Percentiles rank a stretch among this genome's conserved stretches.
Conservation (phyloP, 2,888 invertebrate genomes). For the Emmelina monodactyla region DNA sequence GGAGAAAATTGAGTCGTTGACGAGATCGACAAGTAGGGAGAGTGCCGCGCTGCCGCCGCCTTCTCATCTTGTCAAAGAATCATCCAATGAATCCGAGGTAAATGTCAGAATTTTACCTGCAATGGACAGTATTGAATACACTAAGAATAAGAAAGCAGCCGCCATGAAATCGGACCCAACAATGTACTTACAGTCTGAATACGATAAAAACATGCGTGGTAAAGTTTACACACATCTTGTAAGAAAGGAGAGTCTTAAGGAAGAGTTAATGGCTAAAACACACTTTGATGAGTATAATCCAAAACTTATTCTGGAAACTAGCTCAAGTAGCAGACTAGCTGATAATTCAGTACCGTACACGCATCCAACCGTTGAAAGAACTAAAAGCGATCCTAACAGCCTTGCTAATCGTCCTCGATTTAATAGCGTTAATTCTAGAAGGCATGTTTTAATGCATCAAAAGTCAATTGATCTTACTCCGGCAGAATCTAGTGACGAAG, state of each 20-base stretch:
- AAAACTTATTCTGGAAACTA: constrained; percentile 63
- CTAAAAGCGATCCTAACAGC: constrained; percentile 87
- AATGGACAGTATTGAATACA: constrained; percentile 64
- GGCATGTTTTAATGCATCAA: constrained; percentile 83
- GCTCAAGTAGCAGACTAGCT: constrained; percentile 58
- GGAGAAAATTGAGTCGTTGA: constrained; percentile 76
- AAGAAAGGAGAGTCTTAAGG: constrained; percentile 66
- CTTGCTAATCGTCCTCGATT: constrained; percentile 76
- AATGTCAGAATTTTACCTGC: constrained; percentile 55
- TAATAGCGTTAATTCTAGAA: constrained; percentile 76
- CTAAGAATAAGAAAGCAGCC: constrained; percentile 60
- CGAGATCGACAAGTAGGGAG: constrained; percentile 61
- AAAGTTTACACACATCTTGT: constrained; percentile 46
- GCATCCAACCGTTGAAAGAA: constrained; percentile 81
- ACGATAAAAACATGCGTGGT: constrained; percentile 63
- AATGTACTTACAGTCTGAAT: constrained; percentile 68
- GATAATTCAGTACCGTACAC: constrained; percentile 64
- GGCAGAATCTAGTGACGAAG: constrained; percentile 85
- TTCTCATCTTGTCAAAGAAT: constrained; percentile 52
- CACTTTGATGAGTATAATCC: constrained; percentile 79
- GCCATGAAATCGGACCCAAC: constrained; percentile 47
- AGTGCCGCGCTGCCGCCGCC: constrained; percentile 23
- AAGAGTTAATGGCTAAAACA: constrained; percentile 71
- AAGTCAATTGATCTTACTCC: constrained; percentile 86
- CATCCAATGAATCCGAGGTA: constrained; percentile 60